Conservation (phyloP, 2,113 vertebrate genomes). For the Trogon surrucura region DNA sequence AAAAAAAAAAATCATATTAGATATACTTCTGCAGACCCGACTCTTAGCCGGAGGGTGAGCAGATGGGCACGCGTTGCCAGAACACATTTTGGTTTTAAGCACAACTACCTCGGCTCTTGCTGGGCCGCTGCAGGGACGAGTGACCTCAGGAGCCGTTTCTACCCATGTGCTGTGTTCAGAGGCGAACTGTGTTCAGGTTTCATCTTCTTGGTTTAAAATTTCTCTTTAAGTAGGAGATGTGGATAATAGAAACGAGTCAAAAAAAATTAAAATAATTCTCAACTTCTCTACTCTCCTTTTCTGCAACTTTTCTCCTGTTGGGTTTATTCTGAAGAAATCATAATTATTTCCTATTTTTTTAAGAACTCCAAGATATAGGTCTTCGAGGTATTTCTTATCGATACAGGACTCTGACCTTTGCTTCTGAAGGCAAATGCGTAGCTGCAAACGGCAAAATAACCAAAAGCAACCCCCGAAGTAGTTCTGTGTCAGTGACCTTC, state of each 20-base stretch:
- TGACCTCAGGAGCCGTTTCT: constrained; percentile 49
- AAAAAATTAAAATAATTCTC: not conserved
- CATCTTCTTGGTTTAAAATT: constrained; percentile 42
- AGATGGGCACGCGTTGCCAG: not conserved
- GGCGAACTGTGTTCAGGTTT: not conserved
- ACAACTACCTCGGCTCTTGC: not conserved
- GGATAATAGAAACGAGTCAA: not conserved
- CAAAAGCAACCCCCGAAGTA: not conserved
- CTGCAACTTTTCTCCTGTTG: not conserved
- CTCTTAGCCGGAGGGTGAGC: constrained; percentile 6
- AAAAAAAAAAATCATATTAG: not conserved
- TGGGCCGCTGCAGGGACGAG: constrained; percentile 13
- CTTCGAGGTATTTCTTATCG: not conserved
- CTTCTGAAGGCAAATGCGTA: not conserved
- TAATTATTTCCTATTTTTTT: not conserved
- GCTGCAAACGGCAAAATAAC: not conserved
- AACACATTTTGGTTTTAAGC: not conserved
- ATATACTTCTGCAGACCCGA: not conserved
- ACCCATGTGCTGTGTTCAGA: not conserved
- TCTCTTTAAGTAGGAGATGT: not conserved
- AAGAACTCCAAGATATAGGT: not conserved
- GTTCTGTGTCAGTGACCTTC: not conserved
- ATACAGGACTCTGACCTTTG: not conserved
- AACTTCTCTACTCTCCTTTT: not conserved
- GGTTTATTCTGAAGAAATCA: no score